phyloP scores from a whole-genome alignment of 2,888 invertebrate genomes.

The Hofmannophila pseudospretella region DNA sequence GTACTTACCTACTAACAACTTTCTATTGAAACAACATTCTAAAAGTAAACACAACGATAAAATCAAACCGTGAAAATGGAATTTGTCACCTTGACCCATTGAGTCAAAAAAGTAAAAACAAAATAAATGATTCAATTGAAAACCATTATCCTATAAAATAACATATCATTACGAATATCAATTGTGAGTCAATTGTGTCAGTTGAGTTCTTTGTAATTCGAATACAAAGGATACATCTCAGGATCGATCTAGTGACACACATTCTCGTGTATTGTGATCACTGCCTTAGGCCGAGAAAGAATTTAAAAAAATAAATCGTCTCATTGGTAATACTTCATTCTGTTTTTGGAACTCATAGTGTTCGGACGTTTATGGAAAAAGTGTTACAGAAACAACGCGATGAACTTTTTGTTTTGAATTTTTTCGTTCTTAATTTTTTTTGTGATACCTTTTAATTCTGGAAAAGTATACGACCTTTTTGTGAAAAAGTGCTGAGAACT shows the following conservation, averaged over 20 bases:
- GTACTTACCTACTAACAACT: too few relatives aligned
- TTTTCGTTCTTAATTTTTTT: background rate
- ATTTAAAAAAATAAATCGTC: conserved; percentile 53
- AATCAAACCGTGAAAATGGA: conserved; percentile 6
- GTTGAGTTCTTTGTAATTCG: conserved; percentile 25
- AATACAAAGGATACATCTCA: conserved; percentile 52
- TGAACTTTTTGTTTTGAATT: background rate
- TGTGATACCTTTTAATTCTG: too few relatives aligned
- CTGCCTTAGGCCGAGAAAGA: conserved; percentile 23
- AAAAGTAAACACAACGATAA: background rate
- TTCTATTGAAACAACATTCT: conserved; percentile 7
- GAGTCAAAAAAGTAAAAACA: conserved; percentile 16
- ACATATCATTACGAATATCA: conserved; percentile 14
- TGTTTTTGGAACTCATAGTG: conserved; percentile 43
- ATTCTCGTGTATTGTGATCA: conserved; percentile 52
- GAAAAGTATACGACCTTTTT: too few relatives aligned
- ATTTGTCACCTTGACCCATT: conserved; percentile 24
- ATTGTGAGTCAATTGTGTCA: too few relatives aligned
- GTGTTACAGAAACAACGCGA: too few relatives aligned
- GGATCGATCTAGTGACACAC: conserved; percentile 60
- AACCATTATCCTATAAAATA: conserved; percentile 14
- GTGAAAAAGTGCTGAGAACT: conserved; percentile 3
- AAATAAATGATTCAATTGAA: conserved; percentile 9
- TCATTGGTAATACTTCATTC: conserved; percentile 48
- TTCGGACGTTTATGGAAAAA: conserved; percentile 30